phyloP scores from a whole-genome alignment of 1,140 invertebrate species.

The Procambarus virginalis region DNA sequence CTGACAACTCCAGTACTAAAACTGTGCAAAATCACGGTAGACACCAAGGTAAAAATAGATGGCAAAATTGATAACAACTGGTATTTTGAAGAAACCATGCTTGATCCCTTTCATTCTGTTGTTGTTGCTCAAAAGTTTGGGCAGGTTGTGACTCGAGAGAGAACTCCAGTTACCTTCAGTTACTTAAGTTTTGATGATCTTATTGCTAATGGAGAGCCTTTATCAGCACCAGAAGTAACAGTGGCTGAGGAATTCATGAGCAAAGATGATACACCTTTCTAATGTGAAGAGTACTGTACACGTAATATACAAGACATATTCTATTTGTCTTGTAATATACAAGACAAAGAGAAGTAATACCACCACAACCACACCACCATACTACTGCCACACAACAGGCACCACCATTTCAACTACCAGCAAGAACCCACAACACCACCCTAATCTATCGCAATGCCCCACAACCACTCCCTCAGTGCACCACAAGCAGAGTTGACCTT shows the following conservation, averaged over 20 bases:
- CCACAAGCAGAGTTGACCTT: too few relatives aligned
- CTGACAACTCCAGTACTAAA: conserved; percentile 77
- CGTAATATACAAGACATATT: too few relatives aligned
- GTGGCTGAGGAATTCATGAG: conserved; percentile 77
- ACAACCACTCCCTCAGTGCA: too few relatives aligned
- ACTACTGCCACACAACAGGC: too few relatives aligned
- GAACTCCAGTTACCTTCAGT: conserved; percentile 18
- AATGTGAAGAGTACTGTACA: not conserved
- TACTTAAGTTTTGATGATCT: conserved; percentile 77
- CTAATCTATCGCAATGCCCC: too few relatives aligned
- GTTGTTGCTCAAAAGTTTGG: conserved; percentile 79
- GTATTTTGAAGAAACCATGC: conserved; percentile 89
- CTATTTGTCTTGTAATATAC: too few relatives aligned
- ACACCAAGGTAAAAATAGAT: conserved; percentile 83
- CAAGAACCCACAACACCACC: too few relatives aligned
- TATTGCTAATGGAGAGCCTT: conserved; percentile 76
- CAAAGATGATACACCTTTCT: conserved; percentile 73
- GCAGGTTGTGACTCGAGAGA: conserved; percentile 38
- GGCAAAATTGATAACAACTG: conserved; percentile 80
- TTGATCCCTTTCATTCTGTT: conserved; percentile 88
- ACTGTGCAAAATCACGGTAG: conserved; percentile 76
- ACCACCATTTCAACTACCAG: too few relatives aligned
- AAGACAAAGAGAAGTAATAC: too few relatives aligned
- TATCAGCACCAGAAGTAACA: conserved; percentile 76
- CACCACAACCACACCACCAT: too few relatives aligned